These are phyloP conservation scores for Triplophysa dalaica DNA, from an alignment of 2,113 vertebrate genomes.

Conservation along the genomic window DNA sequence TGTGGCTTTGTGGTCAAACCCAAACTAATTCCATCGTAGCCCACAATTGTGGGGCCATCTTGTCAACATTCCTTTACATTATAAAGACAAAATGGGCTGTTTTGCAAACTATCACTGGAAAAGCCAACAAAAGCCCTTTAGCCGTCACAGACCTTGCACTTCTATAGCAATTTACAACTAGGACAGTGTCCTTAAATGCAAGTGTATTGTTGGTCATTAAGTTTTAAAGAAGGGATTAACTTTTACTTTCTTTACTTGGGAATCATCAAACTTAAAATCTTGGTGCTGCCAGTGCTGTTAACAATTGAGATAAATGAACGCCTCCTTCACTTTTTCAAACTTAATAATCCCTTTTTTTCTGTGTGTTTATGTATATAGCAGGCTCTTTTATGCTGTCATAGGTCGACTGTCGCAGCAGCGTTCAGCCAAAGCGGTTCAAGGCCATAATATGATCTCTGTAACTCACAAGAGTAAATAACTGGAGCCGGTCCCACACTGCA, in stretches of 20 bases:
- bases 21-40: neutral
- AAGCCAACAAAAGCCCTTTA: neutral
- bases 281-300: too few species aligned
- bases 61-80: neutral
- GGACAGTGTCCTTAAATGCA: neutral
- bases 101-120: neutral
- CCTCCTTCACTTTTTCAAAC: too few species aligned
- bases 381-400: slow-evolving; percentile 40
- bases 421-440: slow-evolving; percentile 46
- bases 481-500: neutral
- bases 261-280: too few species aligned
- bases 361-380: slow-evolving; percentile 28
- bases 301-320: too few species aligned
- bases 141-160: neutral
- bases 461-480: slow-evolving; percentile 20
- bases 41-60: neutral
- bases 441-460: slow-evolving; percentile 47
- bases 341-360: slow-evolving; percentile 2
- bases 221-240: too few species aligned
- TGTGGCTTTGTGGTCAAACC: slow-evolving; percentile 12
- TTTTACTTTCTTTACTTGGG: too few species aligned
- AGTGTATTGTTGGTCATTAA: too few species aligned
- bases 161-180: neutral
- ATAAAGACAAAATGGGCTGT: neutral
- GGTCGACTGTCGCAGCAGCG: slow-evolving; percentile 32